Percentiles rank a stretch among this genome's conserved stretches.
Evolutionary conservation across 2,797 vertebrate genomes (phyloP).

Genomic region (Linurgus olivaceus): DNA sequence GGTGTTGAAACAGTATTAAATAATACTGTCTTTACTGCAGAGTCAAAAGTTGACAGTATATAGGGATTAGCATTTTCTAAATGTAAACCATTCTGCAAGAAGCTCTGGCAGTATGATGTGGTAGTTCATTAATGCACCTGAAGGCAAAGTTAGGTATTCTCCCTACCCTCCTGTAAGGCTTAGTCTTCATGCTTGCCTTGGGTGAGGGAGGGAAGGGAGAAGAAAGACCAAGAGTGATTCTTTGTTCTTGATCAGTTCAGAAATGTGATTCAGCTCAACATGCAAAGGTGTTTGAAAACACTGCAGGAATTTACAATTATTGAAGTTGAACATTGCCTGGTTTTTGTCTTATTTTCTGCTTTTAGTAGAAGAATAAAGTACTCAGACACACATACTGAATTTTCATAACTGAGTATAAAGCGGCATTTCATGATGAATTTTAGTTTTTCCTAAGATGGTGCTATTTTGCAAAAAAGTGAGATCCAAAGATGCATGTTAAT

Average conservation of each 20-base stretch:
- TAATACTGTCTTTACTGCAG: not conserved
- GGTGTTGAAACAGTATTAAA: not conserved
- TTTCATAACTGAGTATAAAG: not conserved
- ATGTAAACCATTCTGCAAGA: not conserved
- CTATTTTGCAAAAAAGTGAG: not conserved
- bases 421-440: not conserved
- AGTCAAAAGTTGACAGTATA: not conserved
- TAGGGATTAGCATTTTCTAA: not conserved
- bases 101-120: not conserved
- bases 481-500: not conserved
- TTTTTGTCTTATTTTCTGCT: not conserved
- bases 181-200: not conserved
- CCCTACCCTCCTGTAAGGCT: not conserved
- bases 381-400: not conserved
- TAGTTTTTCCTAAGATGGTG: not conserved
- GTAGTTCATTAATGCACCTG: not conserved
- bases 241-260: not conserved
- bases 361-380: not conserved
- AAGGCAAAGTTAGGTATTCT: not conserved
- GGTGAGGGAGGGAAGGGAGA: not conserved
- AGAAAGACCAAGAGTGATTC: not conserved
- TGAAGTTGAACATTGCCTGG: not conserved
- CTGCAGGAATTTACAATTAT: not conserved
- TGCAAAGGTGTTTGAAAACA: not conserved
- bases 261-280: not conserved